These are phyloP conservation scores for Pachyrhynchus sulphureomaculatus DNA, from an alignment of 1,140 invertebrate species.

Conservation along the genomic window DNA sequence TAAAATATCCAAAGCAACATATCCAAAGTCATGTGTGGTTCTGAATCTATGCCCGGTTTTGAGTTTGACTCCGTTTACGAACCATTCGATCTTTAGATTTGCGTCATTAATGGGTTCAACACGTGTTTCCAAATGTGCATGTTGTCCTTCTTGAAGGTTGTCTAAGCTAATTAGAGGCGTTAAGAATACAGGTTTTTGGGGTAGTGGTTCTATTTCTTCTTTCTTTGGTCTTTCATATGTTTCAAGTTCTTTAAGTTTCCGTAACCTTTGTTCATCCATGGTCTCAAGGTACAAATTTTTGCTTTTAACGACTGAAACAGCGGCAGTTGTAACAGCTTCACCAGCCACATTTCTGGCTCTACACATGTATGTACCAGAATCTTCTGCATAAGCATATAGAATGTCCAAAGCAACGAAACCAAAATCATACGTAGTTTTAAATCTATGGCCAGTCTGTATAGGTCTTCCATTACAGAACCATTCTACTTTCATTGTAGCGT, in stretches of 20 bases:
- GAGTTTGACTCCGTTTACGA: slow-evolving; percentile 79
- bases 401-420: slow-evolving; percentile 94
- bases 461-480: slow-evolving; percentile 93
- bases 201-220: slow-evolving; percentile 72
- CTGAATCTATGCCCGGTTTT: slow-evolving; percentile 83
- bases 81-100: slow-evolving; percentile 95
- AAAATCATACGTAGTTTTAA: slow-evolving; percentile 93
- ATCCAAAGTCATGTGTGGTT: slow-evolving; percentile 94
- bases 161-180: slow-evolving; percentile 84
- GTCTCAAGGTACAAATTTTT: slow-evolving; percentile 83
- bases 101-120: slow-evolving; percentile 95
- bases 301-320: slow-evolving; percentile 83
- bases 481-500: slow-evolving; percentile 93
- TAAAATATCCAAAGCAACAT: slow-evolving; percentile 91
- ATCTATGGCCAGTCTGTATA: slow-evolving; percentile 84
- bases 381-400: slow-evolving; percentile 94
- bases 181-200: slow-evolving; percentile 83
- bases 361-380: slow-evolving; percentile 93
- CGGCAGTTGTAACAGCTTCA: slow-evolving; percentile 88
- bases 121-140: slow-evolving; percentile 92
- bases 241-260: slow-evolving; percentile 88
- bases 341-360: slow-evolving; percentile 89
- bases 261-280: slow-evolving; percentile 81
- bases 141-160: slow-evolving; percentile 86
- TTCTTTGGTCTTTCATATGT: slow-evolving; percentile 73